A percentile compares a stretch with the other conserved stretches of the same genome.
These are phyloP conservation scores for Drosophila mimica DNA, from an alignment of 2,888 invertebrate genomes.

Conservation along the genomic window DNA sequence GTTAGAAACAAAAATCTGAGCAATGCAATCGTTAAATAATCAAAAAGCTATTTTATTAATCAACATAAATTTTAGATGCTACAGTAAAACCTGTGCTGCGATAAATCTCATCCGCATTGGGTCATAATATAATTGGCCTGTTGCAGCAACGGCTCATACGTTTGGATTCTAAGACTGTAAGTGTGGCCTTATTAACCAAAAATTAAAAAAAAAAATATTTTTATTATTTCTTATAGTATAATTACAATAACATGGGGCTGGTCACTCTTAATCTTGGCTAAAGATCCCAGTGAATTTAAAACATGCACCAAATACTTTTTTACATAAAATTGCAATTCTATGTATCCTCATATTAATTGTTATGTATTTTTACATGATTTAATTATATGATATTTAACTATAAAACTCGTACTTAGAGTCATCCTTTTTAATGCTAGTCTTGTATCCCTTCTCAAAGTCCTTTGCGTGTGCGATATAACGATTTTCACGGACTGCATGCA, in stretches of 20 bases:
- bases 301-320: neutral
- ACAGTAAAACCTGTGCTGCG: conserved; percentile 50
- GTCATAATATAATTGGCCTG: no score
- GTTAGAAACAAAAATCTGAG: conserved; percentile 60
- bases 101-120: conserved; percentile 71
- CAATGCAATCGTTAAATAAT: conserved; percentile 56
- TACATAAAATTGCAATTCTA: neutral
- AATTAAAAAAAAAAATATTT: neutral
- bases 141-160: conserved; percentile 77
- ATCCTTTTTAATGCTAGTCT: conserved; percentile 99
- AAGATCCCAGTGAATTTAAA: neutral
- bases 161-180: neutral
- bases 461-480: conserved; percentile 98
- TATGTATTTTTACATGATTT: neutral
- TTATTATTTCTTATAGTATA: neutral
- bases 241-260: neutral
- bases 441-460: conserved; percentile 99
- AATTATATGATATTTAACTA: conserved; percentile 88
- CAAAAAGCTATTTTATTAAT: conserved; percentile 44
- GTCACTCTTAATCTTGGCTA: neutral
- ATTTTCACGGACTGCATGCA: conserved; percentile 99
- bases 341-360: neutral
- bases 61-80: conserved; percentile 10
- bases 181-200: neutral
- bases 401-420: conserved; percentile 98